phyloP scores from a whole-genome alignment of 1,140 invertebrate genomes.

The Trachymyrmex cornetzi region DNA sequence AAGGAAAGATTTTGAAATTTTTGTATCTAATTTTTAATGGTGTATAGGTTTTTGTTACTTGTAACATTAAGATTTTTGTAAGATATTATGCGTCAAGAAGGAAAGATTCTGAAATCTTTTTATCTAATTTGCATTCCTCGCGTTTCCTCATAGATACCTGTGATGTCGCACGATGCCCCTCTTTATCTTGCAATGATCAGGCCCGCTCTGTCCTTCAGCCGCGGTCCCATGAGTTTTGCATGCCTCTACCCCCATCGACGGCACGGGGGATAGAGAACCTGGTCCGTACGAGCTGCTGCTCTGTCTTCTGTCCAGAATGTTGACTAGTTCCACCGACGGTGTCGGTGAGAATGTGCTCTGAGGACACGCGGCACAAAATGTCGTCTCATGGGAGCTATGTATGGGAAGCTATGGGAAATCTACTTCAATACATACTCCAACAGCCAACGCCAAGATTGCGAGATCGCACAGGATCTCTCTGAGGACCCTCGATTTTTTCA shows the following conservation, averaged over 20 bases:
- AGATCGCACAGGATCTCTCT: constrained; percentile 13
- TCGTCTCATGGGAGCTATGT: constrained; percentile 16
- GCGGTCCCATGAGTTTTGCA: constrained; percentile 86
- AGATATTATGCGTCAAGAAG: neutral
- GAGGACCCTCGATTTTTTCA: neutral
- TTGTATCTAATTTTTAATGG: neutral
- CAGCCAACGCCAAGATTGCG: neutral
- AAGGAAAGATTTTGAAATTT: neutral
- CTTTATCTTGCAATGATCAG: constrained; percentile 85
- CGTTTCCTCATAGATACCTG: constrained; percentile 77
- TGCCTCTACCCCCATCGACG: constrained; percentile 83
- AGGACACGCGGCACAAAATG: constrained; percentile 31
- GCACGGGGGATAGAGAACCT: constrained; percentile 84
- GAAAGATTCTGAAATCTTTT: neutral
- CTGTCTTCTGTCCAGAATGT: constrained; percentile 85
- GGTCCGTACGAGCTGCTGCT: constrained; percentile 84
- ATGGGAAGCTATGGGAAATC: neutral
- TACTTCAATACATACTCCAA: constrained; percentile 7
- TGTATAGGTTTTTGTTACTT: neutral
- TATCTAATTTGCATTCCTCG: neutral
- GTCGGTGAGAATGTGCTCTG: constrained; percentile 86
- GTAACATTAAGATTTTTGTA: neutral
- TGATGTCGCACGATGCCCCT: constrained; percentile 86
- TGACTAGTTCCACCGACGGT: constrained; percentile 85
- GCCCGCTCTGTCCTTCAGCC: constrained; percentile 81